These are phyloP conservation scores for Epinotia ramella DNA, from an alignment of 2,888 invertebrate species.

Conservation along the genomic window DNA sequence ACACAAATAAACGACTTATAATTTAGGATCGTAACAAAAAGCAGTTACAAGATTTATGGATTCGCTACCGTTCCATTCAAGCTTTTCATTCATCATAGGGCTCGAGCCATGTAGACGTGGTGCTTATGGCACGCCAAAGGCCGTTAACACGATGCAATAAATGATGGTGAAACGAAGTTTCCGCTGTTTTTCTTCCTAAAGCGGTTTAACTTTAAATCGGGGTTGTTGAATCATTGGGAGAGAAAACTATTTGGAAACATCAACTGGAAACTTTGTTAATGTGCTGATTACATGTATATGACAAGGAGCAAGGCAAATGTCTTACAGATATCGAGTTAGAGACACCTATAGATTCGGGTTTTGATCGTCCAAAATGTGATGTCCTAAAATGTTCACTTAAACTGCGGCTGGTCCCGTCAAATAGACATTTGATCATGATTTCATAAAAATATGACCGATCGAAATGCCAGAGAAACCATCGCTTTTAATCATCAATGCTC, in stretches of 20 bases:
- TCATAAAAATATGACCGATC: not conserved
- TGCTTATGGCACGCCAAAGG: slow-evolving; percentile 27
- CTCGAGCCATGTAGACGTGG: slow-evolving; percentile 22
- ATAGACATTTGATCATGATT: not conserved
- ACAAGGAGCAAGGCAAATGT: too few species aligned
- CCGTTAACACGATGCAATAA: slow-evolving; percentile 31
- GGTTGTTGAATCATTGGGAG: not conserved
- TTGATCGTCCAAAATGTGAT: too few species aligned
- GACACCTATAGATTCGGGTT: too few species aligned
- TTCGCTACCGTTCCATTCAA: slow-evolving; percentile 29
- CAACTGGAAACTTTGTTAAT: not conserved
- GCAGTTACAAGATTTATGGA: slow-evolving; percentile 36
- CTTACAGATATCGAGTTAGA: too few species aligned
- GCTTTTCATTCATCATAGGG: slow-evolving; percentile 39
- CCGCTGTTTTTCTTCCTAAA: slow-evolving; percentile 29
- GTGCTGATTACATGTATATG: not conserved
- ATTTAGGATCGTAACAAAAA: slow-evolving; percentile 19
- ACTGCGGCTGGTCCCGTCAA: not conserved
- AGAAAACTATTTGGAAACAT: not conserved
- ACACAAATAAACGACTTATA: slow-evolving; percentile 18
- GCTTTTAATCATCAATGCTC: too few species aligned
- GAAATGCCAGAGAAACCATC: not conserved
- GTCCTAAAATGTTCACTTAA: too few species aligned
- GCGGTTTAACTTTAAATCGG: slow-evolving; percentile 14
- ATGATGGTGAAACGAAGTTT: slow-evolving; percentile 21